Base-by-base conservation (phyloP, 2,888 invertebrate genomes). In the Halictus ligatus region DNA sequence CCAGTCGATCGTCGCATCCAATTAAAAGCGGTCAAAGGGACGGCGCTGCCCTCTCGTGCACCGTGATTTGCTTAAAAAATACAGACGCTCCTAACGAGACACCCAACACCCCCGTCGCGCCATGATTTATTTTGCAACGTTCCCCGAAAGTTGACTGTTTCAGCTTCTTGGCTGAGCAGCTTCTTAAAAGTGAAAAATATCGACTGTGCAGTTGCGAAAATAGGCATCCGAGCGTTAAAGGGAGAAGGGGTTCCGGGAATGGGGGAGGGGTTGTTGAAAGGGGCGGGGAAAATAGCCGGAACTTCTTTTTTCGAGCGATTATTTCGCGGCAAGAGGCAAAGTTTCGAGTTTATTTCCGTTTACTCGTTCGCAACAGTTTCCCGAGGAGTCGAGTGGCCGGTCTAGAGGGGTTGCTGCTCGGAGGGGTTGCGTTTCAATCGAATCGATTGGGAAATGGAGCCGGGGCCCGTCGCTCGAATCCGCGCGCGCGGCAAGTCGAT, bases 1-100 rank as follows among this genome's bases (percentile, higher is more conserved):
- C 25, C 35, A 43, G 13, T 58, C 43, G 50, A 43, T 50, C 75
- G 80, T 81, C 75, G 75, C 81, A 78, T 85, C 85, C 85, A 86
- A 86, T 86, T 85, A 86, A 82, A 82, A 58, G 48, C n/a, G 43
- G 48, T 80, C 77, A 82, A 86, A 86, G 86, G 54, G 54, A 75
- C 80, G 35, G 75, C 83, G 64, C 21, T n/a, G 15, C 10, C 25
- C 40, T 21, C 29, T 58, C 69, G 69, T 12, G 5, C 10, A 40
- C 25, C 40, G 77, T 35, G 54, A 81, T 78, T 81, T 81, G 50
- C 64, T 77, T 78, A 40, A 77, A 80, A 84, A 81, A 74, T 74
- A 73, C 29, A 3, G 15, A 13, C 58, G 21, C 50, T 74, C 77
- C 75, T 77, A 75, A 85, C 80, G 71, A 84, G 54, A 54, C 54